Conservation (phyloP, 2,888 invertebrate genomes). For the Unio delphinus region DNA sequence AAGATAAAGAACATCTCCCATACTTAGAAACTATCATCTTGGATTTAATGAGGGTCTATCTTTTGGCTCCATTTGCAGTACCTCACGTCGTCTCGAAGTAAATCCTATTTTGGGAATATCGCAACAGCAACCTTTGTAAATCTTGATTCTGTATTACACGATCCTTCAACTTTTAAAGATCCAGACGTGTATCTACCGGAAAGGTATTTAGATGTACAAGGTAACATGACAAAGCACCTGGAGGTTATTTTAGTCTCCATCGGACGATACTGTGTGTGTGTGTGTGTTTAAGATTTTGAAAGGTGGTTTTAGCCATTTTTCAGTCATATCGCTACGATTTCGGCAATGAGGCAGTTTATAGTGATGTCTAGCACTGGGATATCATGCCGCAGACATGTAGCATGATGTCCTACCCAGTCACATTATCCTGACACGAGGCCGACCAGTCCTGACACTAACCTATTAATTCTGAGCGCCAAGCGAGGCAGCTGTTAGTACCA, state of each 20-base stretch:
- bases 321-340: too few relatives aligned
- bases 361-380: too few relatives aligned
- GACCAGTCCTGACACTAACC: too few relatives aligned
- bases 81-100: constrained; percentile 48
- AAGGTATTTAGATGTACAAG: constrained; percentile 42
- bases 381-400: too few relatives aligned
- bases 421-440: too few relatives aligned
- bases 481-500: too few relatives aligned
- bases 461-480: too few relatives aligned
- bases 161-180: constrained; percentile 41
- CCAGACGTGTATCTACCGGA: constrained; percentile 53
- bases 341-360: too few relatives aligned
- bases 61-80: constrained; percentile 43
- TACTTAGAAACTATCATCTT: constrained; percentile 57
- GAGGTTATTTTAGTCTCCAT: constrained; percentile 37
- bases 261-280: constrained; percentile 8
- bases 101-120: constrained; percentile 48
- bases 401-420: too few relatives aligned
- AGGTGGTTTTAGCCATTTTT: too few relatives aligned
- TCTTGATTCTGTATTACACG: constrained; percentile 46
- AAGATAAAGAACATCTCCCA: constrained; percentile 35
- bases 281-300: too few relatives aligned
- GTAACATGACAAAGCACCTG: constrained; percentile 15
- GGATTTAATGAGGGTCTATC: constrained; percentile 51
- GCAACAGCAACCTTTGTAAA: constrained; percentile 45